phyloP scores from a whole-genome alignment of 2,113 vertebrate species.

The Picathartes gymnocephalus region DNA sequence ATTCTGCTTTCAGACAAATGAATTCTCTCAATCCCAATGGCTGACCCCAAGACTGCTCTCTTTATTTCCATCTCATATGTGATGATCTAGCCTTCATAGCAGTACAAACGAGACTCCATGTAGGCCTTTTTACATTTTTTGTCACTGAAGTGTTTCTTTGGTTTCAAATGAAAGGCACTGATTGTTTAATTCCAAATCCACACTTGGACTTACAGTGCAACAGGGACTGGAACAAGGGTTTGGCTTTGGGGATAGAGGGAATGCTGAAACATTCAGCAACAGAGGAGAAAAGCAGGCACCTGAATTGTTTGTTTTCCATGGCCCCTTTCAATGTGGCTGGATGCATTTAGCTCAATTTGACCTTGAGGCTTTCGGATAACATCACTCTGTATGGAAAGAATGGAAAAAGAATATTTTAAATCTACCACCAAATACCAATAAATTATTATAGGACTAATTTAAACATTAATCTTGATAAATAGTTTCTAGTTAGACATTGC shows the following conservation, averaged over 20 bases:
- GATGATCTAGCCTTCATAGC: background rate
- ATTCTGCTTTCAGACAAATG: background rate
- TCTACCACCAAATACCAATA: background rate
- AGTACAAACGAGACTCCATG: background rate
- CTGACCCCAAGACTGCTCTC: background rate
- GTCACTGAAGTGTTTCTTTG: background rate
- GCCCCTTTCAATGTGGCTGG: conserved; percentile 86
- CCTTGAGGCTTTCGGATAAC: conserved; percentile 96
- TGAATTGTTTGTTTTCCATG: conserved; percentile 95
- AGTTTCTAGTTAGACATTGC: background rate
- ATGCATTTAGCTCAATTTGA: conserved; percentile 90
- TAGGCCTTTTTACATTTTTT: background rate
- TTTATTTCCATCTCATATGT: background rate
- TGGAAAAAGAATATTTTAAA: background rate
- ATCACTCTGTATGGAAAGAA: conserved; percentile 81
- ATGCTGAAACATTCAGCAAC: background rate
- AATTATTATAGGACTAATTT: background rate
- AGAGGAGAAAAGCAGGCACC: conserved; percentile 70
- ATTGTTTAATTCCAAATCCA: background rate
- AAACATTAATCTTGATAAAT: conserved; percentile 6
- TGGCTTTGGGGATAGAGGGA: background rate
- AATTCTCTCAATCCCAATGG: background rate
- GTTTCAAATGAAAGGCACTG: background rate
- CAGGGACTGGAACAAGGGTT: background rate
- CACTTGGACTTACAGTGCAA: background rate